Evolutionary conservation across 2,888 invertebrate species (phyloP), one percentile per base, ranked within the genome.

Genomic region (Diaprepes abbreviatus): DNA sequence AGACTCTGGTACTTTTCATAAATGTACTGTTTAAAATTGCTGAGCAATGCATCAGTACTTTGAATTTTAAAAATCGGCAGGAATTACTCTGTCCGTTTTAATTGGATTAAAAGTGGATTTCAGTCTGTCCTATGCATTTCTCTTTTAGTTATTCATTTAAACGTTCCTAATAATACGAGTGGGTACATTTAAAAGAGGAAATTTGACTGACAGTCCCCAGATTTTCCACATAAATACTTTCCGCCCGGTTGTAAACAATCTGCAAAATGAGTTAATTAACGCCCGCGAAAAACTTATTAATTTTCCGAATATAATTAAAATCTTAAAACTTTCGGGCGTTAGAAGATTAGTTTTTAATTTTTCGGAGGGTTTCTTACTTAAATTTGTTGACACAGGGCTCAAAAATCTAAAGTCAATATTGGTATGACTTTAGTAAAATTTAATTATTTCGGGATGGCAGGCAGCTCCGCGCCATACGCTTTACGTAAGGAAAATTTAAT

Each of bases 361-460:
- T 71, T 60, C 31, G 48, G 52, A 66, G 40, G 52, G 48, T 19
- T 33, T 38, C 63, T 33, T 35, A 58, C 71, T 71, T 60, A 71
- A 71, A 71, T 67, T 58, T 71, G 71, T 71, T 71, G 58, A 71
- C 60, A 67, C 60, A 43, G 38, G 58, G 52, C 43, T 14, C 3
- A 4, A 69, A 70, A 71, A 68, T 71, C 65, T 40, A 71, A 71
- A 67, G 71, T 71, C 67, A 71, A 71, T 71, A 71, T 71, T 71
- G 67, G 67, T 71, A 71, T 60, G 71, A 71, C 71, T 68, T 68
- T 48, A 55, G 40, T 31, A 28, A 63, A 66, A 71, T 67, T 67
- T 71, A 67, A 66, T 71, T 71, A 67, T 67, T 66, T 63, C 38
- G 17, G 48, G 63, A 71, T 57, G 70, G 66, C 68, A 57, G 70